Evolutionary conservation across 2,888 invertebrate genomes (phyloP).

Genomic region (Stenolophus ochropezus): DNA sequence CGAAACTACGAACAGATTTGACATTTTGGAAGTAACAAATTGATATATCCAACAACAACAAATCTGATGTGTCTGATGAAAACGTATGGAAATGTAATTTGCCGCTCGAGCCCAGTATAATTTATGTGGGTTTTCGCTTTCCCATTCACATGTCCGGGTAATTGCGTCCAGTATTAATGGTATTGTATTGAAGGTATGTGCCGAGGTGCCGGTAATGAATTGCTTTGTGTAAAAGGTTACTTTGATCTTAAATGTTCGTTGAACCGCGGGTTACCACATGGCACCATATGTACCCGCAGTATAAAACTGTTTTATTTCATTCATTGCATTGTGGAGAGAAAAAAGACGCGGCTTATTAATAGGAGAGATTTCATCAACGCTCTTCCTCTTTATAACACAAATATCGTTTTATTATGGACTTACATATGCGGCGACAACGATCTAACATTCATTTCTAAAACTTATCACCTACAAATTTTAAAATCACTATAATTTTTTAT

Average conservation of each 20-base stretch:
- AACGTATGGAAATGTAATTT: neutral
- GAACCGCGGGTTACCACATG: slow-evolving; percentile 13
- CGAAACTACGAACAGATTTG: too few relatives aligned
- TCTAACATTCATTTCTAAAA: neutral
- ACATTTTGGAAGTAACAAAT: neutral
- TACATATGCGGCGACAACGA: neutral
- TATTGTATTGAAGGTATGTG: slow-evolving; percentile 34
- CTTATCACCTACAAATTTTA: too few relatives aligned
- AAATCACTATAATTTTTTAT: too few relatives aligned
- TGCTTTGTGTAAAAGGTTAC: slow-evolving; percentile 35
- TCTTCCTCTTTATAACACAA: slow-evolving; percentile 3
- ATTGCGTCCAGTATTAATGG: slow-evolving; percentile 25
- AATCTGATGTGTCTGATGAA: neutral
- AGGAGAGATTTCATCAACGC: slow-evolving; percentile 23
- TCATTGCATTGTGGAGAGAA: neutral
- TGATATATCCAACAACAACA: neutral
- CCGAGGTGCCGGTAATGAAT: slow-evolving; percentile 13
- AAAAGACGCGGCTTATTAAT: slow-evolving; percentile 29
- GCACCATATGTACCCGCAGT: neutral
- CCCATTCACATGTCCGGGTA: slow-evolving; percentile 1
- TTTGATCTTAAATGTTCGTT: slow-evolving; percentile 35
- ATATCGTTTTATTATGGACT: neutral
- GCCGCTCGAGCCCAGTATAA: neutral
- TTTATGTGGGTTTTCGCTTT: slow-evolving; percentile 9
- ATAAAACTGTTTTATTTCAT: slow-evolving; percentile 35